Base-by-base conservation (phyloP, 2,888 invertebrate genomes). In the Andrena camellia region DNA sequence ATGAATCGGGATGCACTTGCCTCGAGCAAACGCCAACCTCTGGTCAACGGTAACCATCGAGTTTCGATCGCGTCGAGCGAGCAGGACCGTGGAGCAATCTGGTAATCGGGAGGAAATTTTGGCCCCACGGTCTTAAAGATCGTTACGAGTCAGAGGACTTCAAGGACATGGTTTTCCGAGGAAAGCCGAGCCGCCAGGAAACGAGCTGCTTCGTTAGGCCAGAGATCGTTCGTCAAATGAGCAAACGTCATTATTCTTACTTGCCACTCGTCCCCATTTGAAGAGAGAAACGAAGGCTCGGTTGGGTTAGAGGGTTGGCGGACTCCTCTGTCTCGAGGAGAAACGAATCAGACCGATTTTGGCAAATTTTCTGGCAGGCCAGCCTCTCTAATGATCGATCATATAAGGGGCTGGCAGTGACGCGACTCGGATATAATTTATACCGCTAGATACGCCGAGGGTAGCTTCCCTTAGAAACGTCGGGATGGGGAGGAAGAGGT, bases 371-470 rank as follows among this genome's bases (percentile, higher is more conserved):
- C 92, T 91, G 92, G 91, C 92, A 92, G 91, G 92, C 91, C 91
- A 89, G 88, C 83, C 88, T 90, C 90, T 93, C 90, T 93, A 93
- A 94, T 93, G 94, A 94, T 94, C 93, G 93, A 94, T 94, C 93
- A 92, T 93, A 91, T 86, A 89, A 89, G 90, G 88, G 90, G 92
- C 93, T 94, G 94, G 87, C 89, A 84, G 86, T 94, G 94, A 94
- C 94, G 93, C 93, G 91, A 89, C 88, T 88, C 86, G 88, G 92
- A 92, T 93, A 94, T 94, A 94, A 94, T 94, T 94, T 94, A 94
- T 94, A 94, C 93, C 90, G 91, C 85, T 90, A 93, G 93, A 93
- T 93, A 93, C 85, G 87, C 70, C 82, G 91, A 90, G 92, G 93
- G 91, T 92, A 92, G 92, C 91, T 92, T 92, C 92, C 92, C 92